These are phyloP conservation scores for Ranitomeya variabilis DNA, from an alignment of 2,113 vertebrate species.

Conservation along the genomic window DNA sequence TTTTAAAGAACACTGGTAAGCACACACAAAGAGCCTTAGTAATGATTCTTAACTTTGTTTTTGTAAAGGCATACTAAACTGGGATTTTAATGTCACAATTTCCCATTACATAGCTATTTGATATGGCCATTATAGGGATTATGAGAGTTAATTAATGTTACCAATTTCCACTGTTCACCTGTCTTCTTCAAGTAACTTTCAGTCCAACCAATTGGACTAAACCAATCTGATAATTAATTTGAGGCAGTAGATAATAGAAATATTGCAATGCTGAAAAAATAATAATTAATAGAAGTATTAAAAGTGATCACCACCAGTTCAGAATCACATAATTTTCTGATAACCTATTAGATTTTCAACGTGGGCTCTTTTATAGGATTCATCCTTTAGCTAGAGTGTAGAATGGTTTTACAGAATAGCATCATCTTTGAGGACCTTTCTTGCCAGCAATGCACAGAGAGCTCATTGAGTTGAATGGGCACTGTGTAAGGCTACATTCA, in stretches of 20 bases:
- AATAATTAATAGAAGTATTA: neutral
- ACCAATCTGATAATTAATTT: neutral
- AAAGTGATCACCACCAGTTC: neutral
- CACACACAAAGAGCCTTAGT: constrained; percentile 13
- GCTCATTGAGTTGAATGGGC: too few species aligned
- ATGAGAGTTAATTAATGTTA: neutral
- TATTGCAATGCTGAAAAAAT: neutral
- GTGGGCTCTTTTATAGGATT: too few species aligned
- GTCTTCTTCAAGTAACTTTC: neutral
- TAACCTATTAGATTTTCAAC: too few species aligned
- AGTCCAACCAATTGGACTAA: neutral
- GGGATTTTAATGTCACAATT: neutral
- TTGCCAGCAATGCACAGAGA: too few species aligned
- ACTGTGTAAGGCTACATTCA: too few species aligned
- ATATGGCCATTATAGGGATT: neutral
- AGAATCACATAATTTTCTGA: neutral
- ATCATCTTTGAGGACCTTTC: too few species aligned
- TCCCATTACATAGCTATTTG: neutral
- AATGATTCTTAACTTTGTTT: constrained; percentile 14
- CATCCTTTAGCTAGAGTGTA: too few species aligned
- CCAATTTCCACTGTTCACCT: neutral
- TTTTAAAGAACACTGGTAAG: constrained; percentile 15
- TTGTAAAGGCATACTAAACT: neutral
- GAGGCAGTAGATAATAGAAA: neutral
- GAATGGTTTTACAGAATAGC: too few species aligned